phyloP scores from a whole-genome alignment of 2,113 vertebrate species.

The Dascyllus trimaculatus region DNA sequence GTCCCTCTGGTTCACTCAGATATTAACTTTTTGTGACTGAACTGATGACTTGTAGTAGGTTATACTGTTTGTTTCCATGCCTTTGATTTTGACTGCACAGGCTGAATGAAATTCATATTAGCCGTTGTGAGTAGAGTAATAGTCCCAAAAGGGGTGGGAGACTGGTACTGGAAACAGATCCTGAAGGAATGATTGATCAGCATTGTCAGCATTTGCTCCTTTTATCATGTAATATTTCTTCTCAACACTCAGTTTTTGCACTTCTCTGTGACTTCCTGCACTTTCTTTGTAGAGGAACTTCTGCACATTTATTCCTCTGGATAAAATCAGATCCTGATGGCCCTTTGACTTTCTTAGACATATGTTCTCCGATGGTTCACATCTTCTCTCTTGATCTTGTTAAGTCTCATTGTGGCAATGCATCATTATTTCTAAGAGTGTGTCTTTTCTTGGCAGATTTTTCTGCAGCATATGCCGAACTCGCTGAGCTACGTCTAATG shows the following conservation, averaged over 20 bases:
- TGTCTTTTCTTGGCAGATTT: constrained; percentile 36
- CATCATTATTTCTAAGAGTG: constrained; percentile 47
- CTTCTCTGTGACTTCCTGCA: neutral
- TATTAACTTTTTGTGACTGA: neutral
- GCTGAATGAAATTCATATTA: too few relatives aligned
- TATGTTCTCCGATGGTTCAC: constrained; percentile 14
- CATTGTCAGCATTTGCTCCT: constrained; percentile 1
- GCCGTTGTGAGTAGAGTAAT: too few relatives aligned
- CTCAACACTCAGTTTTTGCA: neutral
- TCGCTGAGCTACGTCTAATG: constrained; percentile 57
- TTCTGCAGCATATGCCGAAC: constrained; percentile 53
- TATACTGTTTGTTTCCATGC: neutral
- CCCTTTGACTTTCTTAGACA: constrained; percentile 11
- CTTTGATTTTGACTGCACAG: neutral
- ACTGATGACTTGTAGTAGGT: neutral
- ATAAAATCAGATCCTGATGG: constrained; percentile 7
- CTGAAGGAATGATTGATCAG: neutral
- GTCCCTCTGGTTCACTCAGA: neutral
- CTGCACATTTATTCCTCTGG: constrained; percentile 3
- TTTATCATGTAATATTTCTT: neutral
- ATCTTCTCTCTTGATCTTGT: constrained; percentile 33
- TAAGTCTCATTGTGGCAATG: constrained; percentile 31
- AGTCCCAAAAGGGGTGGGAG: too few relatives aligned
- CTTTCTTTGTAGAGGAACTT: constrained; percentile 7
- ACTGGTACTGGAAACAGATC: too few relatives aligned